Base-by-base conservation (phyloP, 1,140 invertebrate species). In the Coelopa frigida region DNA sequence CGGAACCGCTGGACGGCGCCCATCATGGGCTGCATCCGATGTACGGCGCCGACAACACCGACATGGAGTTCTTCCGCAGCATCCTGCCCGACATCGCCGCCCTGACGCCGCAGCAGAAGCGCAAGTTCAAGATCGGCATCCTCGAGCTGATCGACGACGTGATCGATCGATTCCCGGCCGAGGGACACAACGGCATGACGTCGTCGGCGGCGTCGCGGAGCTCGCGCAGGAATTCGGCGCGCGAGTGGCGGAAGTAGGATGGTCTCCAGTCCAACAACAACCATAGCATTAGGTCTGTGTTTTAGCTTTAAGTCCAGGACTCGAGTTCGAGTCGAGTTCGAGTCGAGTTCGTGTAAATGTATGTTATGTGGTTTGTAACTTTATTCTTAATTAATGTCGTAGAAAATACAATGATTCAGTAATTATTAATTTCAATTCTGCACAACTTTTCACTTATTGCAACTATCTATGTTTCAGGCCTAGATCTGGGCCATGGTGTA, bases 11-110 rank as follows among this genome's bases (percentile, higher is more conserved):
- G 6, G 55, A 52, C 31, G 53, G 52, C 2, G 53, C 50, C 21
- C 22, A 37, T 10, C n/a, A n/a, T n/a, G n/a, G n/a, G n/a, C 12
- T 20, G 11, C 24, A 53, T 5, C n/a, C n/a, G n/a, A 57, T 50
- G 29, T 38, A 43, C 20, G 50, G 32, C 7, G 52, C 50, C 3
- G 62, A 66, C 40, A 27, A 59, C 35, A 51, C 62, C 21, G 64
- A 68, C 45, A 61, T 68, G 59, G 62, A 67, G 38, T 68, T 68
- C 57, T 68, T 68, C 21, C 57, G 62, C 14, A 68, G 64, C 51
- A 56, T 68, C 27, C 41, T 68, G 8, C 64, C 64, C 5, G 64
- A 68, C 33, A 59, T 67, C 45, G 56, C 53, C 1, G 50, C 46
- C 2, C 38, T 68, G n/a, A 67, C 61, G 8, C 51, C 61, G 10